Percentiles rank a stretch among this genome's conserved stretches.
Evolutionary conservation across 2,888 invertebrate species (phyloP).

Genomic region (Corythucha ciliata): DNA sequence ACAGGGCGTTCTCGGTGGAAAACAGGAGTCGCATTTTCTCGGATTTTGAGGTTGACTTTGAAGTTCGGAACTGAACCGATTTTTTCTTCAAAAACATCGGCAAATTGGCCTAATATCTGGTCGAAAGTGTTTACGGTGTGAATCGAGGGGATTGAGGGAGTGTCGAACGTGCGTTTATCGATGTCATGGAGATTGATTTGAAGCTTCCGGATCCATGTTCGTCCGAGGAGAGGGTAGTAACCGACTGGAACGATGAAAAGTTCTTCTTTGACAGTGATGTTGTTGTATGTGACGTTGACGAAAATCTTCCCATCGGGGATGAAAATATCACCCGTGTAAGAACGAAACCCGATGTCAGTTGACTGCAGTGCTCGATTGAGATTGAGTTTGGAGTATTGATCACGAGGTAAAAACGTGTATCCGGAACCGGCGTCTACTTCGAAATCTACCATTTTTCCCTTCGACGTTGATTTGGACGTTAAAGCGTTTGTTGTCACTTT

Average conservation of each 20-base stretch:
- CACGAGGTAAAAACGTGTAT: neutral
- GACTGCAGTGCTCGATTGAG: conserved; percentile 1
- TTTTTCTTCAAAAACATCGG: no score
- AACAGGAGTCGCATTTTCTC: conserved; percentile 34
- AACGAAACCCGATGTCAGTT: conserved; percentile 6
- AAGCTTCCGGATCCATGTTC: conserved; percentile 4
- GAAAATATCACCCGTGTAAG: conserved; percentile 7
- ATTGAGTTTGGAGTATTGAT: neutral
- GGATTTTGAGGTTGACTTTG: neutral
- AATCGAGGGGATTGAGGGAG: neutral
- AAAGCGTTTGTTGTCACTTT: no score
- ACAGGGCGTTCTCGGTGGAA: conserved; percentile 28
- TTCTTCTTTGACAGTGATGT: neutral
- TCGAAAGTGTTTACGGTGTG: no score
- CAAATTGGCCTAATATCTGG: no score
- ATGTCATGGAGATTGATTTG: conserved; percentile 1
- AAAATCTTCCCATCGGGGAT: conserved; percentile 6
- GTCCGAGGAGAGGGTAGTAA: conserved; percentile 1
- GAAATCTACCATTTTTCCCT: no score
- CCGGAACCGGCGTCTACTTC: conserved; percentile 7
- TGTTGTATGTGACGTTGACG: conserved; percentile 2
- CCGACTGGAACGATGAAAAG: conserved; percentile 9
- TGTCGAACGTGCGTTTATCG: neutral
- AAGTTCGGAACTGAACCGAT: no score
- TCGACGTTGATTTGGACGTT: no score